Evolutionary conservation across 2,888 invertebrate genomes (phyloP), one percentile per base, ranked within the genome.

Genomic region (Lucinisca nassula): DNA sequence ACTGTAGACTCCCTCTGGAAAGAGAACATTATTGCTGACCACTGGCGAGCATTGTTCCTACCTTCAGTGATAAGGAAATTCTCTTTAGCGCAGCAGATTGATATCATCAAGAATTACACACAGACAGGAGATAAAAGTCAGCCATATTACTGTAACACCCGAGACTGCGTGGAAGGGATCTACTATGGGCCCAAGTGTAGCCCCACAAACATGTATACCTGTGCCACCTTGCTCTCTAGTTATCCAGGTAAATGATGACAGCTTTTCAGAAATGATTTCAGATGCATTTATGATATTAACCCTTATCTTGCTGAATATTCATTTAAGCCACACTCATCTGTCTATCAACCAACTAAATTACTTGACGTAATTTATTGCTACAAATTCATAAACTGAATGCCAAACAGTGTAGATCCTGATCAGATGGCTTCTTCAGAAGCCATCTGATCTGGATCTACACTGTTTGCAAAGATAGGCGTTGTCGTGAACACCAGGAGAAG

Each of bases 1-100:
- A 91, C 93, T 12, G 95, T 95, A 12, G 93, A 95, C 38, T 81
- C 92, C 12, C 92, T 93, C 32, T 96, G 96, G 95, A 85, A 88
- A 45, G 89, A 93, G 38, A 88, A 92, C 27, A 88, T 92, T 14
- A 94, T 95, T 35, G 91, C 94, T 45, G 97, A 97, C 82, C 97
- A 96, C 92, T 98, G 97, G 97, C 96, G 97, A 79, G 96, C 97
- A 14, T 97, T 97, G 87, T 94, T 94, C 79, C 95, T 97, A 73
- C 94, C 93, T 14, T 96, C 97, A 3, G 95, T 97, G 3, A 97
- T 97, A 6, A 92, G 95, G 3, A 95, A 96, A 17, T 97, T 97
- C 93, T 91, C 94, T 10, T 92, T 94, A 81, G 88, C 92, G 12
- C 92, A 92, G 61, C 89, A 91, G 67, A 84, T 88, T 32, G 85